Base-by-base conservation (phyloP, 2,797 vertebrate species). In the Brachyalestes nurse region DNA sequence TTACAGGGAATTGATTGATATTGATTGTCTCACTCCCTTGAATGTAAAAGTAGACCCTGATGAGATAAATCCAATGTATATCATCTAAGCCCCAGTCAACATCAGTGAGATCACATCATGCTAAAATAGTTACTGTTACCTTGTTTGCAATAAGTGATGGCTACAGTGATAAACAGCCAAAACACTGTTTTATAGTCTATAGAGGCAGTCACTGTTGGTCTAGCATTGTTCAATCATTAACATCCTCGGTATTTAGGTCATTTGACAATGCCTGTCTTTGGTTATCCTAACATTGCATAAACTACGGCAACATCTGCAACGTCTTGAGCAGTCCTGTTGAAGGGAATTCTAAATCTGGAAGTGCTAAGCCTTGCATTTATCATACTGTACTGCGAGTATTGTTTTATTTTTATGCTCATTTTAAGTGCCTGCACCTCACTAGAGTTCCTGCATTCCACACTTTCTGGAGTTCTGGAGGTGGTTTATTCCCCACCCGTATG, bases 1-100 rank as follows among this genome's bases (percentile, higher is more conserved):
- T 72, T 79, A 79, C 55, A 79, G 9, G 14, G 13, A 17, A 60
- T 25, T 49, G 58, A 72, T 40, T 60, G 42, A 6, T 79, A 79
- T 79, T 23, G 69, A 79, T 79, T 79, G 55, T 51, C 55, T 28
- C 6, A 14, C 9, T 17, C 66, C 28, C 4, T 34, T 47, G 42
- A 55, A 25, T 78, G 13, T 60, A 64, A 60, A 57, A 45, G 57
- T 58, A 28, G 25, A 60, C 38, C 49, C 28, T 42, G 8, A 55
- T 45, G 17, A 62, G 19, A 40, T 72, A 57, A 57, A 57, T 53
- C 49, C 38, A 45, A 16, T 40, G 8, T 42, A 42, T 67, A 42
- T 21, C 40, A 67, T 2, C 40, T 21, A 40, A 45, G 40, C 21
- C 40, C 40, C 17, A 13, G 25, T 28, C 67, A 49, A 2, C 28